Evolutionary conservation across 2,113 vertebrate species (phyloP).

Genomic region (Regulus satrapa): DNA sequence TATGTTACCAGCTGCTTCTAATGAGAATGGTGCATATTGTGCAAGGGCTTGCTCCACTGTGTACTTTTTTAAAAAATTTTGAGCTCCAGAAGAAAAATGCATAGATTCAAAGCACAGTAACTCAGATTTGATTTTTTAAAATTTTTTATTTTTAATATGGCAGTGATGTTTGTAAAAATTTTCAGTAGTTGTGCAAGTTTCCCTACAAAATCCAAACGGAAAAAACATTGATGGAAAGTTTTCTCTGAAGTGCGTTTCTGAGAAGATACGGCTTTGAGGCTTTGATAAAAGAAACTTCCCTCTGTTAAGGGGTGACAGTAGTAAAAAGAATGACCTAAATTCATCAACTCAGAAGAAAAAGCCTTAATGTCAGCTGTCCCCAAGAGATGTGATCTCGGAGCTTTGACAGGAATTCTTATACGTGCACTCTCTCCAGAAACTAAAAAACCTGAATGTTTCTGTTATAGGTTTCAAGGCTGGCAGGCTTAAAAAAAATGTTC

Average conservation of each 20-base stretch:
- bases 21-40: background rate
- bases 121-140: background rate
- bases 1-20: background rate
- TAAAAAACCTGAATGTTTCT: background rate
- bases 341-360: background rate
- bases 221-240: background rate
- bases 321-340: slow-evolving; percentile 22
- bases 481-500: background rate
- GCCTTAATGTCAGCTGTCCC: background rate
- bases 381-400: background rate
- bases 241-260: background rate
- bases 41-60: background rate
- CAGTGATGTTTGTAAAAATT: background rate
- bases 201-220: background rate
- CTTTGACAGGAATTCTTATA: background rate
- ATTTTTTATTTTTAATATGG: background rate
- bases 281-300: background rate
- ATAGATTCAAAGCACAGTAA: background rate
- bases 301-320: background rate
- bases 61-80: background rate
- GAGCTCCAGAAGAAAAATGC: background rate
- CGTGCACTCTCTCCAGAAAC: background rate
- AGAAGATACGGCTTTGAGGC: background rate
- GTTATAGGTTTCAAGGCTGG: background rate
- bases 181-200: background rate